phyloP scores from a whole-genome alignment of 2,797 vertebrate genomes.

The Paguma larvata region DNA sequence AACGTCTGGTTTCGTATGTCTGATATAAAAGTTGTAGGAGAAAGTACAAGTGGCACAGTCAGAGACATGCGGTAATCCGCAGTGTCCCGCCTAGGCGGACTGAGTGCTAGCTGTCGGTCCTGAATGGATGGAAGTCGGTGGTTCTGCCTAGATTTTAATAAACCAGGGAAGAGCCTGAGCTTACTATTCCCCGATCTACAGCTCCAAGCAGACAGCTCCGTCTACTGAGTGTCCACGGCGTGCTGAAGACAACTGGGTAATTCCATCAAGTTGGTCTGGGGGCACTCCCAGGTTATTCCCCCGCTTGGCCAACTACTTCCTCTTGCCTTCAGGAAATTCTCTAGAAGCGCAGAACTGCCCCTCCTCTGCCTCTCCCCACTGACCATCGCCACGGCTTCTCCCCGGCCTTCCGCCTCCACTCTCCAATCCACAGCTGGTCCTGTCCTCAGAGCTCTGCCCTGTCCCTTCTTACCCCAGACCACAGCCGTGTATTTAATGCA shows the following conservation, averaged over 20 bases:
- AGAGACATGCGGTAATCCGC: background rate
- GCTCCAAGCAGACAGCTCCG: background rate
- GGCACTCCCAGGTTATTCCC: background rate
- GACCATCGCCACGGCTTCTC: background rate
- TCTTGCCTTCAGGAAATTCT: background rate
- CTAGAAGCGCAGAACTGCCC: background rate
- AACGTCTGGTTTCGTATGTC: background rate
- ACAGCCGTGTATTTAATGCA: background rate
- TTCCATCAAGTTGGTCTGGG: background rate
- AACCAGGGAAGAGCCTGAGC: background rate
- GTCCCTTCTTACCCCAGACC: background rate
- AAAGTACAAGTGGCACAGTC: background rate
- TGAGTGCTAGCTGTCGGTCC: background rate
- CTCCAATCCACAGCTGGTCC: background rate
- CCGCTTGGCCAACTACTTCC: background rate
- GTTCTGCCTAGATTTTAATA: background rate
- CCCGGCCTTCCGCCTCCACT: background rate
- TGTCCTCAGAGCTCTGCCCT: background rate
- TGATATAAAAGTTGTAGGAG: constrained; percentile 1
- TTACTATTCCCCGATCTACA: background rate
- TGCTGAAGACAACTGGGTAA: background rate
- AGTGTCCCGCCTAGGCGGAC: background rate
- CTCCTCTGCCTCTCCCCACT: background rate
- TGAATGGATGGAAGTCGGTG: background rate
- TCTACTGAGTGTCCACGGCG: background rate